Evolutionary conservation across 2,113 vertebrate genomes (phyloP).

Genomic region (Syrmaticus mikado): DNA sequence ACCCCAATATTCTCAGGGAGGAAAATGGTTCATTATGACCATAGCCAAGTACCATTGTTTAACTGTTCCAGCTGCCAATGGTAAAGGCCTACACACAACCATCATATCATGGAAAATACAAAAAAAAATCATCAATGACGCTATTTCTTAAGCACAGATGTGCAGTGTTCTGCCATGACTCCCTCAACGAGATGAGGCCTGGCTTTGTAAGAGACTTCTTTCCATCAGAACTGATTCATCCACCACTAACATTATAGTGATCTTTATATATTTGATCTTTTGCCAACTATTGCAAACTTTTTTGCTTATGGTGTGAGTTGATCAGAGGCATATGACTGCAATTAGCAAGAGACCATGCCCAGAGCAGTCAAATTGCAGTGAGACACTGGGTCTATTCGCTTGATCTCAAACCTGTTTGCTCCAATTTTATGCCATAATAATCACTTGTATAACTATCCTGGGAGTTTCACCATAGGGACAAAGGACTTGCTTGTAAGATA

Average conservation of each 20-base stretch:
- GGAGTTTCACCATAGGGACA: not conserved
- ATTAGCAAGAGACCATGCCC: not conserved
- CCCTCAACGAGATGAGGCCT: not conserved
- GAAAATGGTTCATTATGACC: not conserved
- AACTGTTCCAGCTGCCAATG: not conserved
- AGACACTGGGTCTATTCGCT: not conserved
- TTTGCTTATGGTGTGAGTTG: not conserved
- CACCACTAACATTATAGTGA: not conserved
- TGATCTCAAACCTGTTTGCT: not conserved
- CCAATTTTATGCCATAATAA: not conserved
- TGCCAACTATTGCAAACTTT: not conserved
- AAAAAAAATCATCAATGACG: not conserved
- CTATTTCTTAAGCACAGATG: not conserved
- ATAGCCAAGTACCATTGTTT: not conserved
- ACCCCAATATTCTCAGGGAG: not conserved
- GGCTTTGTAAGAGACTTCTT: not conserved
- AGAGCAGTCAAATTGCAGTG: not conserved
- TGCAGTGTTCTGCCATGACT: not conserved
- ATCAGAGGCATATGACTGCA: not conserved
- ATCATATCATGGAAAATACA: not conserved
- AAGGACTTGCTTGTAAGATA: not conserved
- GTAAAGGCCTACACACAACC: not conserved
- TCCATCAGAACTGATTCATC: not conserved
- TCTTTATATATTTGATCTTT: not conserved
- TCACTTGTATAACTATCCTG: not conserved